Base-by-base conservation (phyloP, 2,888 invertebrate genomes). In the Bugula neritina region DNA sequence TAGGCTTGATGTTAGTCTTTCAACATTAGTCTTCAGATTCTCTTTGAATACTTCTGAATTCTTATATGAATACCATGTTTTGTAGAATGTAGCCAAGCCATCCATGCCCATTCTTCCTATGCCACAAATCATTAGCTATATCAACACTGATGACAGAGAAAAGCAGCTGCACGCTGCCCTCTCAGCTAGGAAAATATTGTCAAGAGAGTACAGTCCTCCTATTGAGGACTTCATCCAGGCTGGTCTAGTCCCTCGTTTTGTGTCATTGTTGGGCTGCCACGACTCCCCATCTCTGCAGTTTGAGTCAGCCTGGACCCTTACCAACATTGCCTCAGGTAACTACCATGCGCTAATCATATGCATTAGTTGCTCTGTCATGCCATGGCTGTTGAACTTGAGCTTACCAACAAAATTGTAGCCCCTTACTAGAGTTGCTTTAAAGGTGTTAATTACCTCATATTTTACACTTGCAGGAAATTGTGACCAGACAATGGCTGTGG, bases 221-320 rank as follows among this genome's bases (percentile, higher is more conserved):
- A 95, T 97, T 78, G 90, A 92, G 78, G 84, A 88, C 31, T 90
- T 97, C 88, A 91, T 97, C 74, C 82, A 89, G 0, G 89, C 90
- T 75, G 95, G 94, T 0, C 89, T 94, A 73, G 31, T 54, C 35
- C 70, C 70, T 29, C 17, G 23, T 35, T 31, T 70, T 1, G 70
- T 70, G 10, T 29, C 10, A 5, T 43, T 70, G 10, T 27, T 70
- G 2, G 52, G 23, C 43, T 10, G 70, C 2, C 5, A 1, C 2
- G 70, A 54, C 25, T n/a, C 23, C 25, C 1, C 34, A 25, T 81
- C 84, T 54, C 77, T 86, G 3, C 84, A 97, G 83, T 98, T 98
- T 85, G 98, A 98, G 85, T 91, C 96, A 0, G 91, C 96, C 0
- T 99, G 98, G 98, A 95, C 95, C 0, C 85, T 99, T 72, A 99